Evolutionary conservation across 1,140 invertebrate species (phyloP).

Genomic region (Heliconius nattereri): DNA sequence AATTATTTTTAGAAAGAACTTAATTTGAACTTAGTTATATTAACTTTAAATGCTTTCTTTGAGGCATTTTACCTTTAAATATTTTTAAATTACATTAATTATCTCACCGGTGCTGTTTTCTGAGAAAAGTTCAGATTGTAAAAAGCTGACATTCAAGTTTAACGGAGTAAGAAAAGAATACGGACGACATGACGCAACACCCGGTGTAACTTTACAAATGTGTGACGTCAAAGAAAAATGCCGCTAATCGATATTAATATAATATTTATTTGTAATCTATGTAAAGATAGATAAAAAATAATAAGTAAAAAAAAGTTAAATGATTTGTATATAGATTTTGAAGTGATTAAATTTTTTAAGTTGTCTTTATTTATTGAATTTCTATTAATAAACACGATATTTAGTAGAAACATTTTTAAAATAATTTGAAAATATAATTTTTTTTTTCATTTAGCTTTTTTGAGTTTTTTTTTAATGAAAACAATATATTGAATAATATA

Average conservation of each 20-base stretch:
- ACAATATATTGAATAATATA: no score
- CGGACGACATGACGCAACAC: constrained; percentile 19
- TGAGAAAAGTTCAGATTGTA: constrained; percentile 1
- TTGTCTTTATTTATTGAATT: background rate
- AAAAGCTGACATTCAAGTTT: constrained; percentile 27
- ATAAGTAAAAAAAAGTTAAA: background rate
- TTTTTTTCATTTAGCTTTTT: no score
- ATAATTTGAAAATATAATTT: no score
- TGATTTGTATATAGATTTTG: no score
- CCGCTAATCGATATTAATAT: background rate
- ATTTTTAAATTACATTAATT: constrained; percentile 6
- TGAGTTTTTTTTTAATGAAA: no score
- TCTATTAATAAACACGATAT: no score
- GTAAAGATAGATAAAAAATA: background rate
- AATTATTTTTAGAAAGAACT: background rate
- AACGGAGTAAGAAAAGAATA: constrained; percentile 13
- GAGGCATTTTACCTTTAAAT: background rate
- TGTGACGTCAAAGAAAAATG: constrained; percentile 21
- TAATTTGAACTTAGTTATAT: background rate
- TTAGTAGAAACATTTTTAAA: no score
- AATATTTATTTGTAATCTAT: background rate
- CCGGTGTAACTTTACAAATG: constrained; percentile 7
- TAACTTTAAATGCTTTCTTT: background rate
- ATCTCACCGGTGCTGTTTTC: background rate
- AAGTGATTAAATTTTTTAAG: no score